Evolutionary conservation across 2,888 invertebrate species (phyloP), one percentile per base, ranked within the genome.

Genomic region (Portevinia maculata): DNA sequence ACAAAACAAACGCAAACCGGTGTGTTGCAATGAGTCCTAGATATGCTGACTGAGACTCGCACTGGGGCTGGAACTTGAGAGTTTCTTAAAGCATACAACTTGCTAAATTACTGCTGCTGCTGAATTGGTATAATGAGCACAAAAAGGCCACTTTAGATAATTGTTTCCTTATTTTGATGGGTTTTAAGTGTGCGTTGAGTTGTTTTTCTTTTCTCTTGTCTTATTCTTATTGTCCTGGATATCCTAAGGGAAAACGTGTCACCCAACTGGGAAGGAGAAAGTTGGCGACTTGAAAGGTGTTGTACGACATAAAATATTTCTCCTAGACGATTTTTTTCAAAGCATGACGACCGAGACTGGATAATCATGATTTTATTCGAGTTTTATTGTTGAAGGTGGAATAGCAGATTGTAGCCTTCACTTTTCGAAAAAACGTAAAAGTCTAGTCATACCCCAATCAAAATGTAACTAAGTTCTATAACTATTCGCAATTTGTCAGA

Each of bases 91-190:
- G 39, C 39, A 65, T n/a, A n/a, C 0, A 53, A n/a, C 17, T 21
- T 34, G 48, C 21, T 17, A 24, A 7, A 34, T 5, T 13, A 17
- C 24, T 39, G 41, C n/a, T n/a, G n/a, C n/a, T n/a, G n/a, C n/a
- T 52, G 41, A 41, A 53, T 55, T 37, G 55, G 24, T 46, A 44
- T 46, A 48, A 48, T 67, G 44, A 37, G 53, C 53, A 52, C 15
- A 71, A 62, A 62, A 73, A 53, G 39, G 39, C 62, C 76, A 76
- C 69, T 76, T 76, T 46, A 69, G 76, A 55, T 76, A 69, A 69
- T 76, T 76, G 76, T 48, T 76, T 76, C 69, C 60, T 53, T 55
- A 48, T 55, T 59, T 55, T 76, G 55, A 62, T 73, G 34, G 73
- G 37, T 21, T 46, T 59, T 41, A 30, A 48, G 15, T 50, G 6